Evolutionary conservation across 2,797 vertebrate species (phyloP).

Genomic region (Gymnoscopelus braueri): DNA sequence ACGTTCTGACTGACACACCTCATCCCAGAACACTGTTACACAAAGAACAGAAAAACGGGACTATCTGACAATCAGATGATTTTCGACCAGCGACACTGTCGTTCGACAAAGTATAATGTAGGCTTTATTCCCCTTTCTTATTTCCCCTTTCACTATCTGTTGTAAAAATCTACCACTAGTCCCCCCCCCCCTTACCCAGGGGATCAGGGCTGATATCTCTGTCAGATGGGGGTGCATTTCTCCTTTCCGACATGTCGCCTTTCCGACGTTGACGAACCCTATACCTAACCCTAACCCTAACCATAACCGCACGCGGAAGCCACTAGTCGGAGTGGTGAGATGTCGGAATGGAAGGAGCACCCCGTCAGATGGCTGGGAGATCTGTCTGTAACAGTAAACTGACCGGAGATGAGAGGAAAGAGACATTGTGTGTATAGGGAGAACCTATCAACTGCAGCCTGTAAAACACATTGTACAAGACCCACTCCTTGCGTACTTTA

Average conservation of each 20-base stretch:
- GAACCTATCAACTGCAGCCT: conserved; percentile 54
- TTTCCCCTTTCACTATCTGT: background rate
- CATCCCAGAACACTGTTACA: background rate
- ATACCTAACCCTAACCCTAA: too few relatives aligned
- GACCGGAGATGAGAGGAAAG: conserved; percentile 55
- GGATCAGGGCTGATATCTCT: conserved; percentile 69
- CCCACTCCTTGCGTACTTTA: conserved; percentile 12
- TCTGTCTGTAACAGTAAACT: conserved; percentile 72
- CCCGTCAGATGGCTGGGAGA: conserved; percentile 73
- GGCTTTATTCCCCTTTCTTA: background rate
- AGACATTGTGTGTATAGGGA: conserved; percentile 51
- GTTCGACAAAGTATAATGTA: background rate
- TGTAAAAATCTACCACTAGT: conserved; percentile 18
- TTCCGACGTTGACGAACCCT: too few relatives aligned
- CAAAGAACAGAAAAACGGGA: background rate
- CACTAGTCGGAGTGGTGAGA: too few relatives aligned
- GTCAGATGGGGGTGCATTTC: too few relatives aligned
- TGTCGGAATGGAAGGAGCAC: too few relatives aligned
- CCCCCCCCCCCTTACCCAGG: conserved; percentile 45
- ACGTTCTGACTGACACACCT: background rate
- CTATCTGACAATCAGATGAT: background rate
- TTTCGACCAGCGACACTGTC: too few relatives aligned
- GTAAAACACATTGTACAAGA: conserved; percentile 64
- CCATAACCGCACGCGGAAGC: too few relatives aligned
- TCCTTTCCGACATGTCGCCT: too few relatives aligned